Conservation (phyloP, 2,113 vertebrate genomes). For the Pleuronectes platessa region DNA sequence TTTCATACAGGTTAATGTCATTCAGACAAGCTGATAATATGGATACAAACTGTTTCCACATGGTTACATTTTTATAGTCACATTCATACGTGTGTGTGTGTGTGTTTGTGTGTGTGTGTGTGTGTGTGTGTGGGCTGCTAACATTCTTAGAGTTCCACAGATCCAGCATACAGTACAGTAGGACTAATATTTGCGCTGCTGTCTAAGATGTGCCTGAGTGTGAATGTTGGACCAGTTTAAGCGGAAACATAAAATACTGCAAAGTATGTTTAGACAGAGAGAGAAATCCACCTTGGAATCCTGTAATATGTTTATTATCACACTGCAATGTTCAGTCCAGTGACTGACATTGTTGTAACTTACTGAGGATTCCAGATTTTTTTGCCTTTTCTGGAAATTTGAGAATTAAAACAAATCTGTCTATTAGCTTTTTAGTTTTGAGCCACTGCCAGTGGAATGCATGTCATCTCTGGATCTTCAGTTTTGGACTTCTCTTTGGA, state of each 20-base stretch:
- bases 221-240: constrained; percentile 21
- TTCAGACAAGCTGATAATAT: background rate
- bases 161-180: constrained; percentile 27
- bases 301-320: background rate
- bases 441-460: too few relatives aligned
- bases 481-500: background rate
- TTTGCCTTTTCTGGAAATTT: background rate
- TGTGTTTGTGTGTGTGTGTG: constrained; percentile 3
- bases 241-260: constrained; percentile 53
- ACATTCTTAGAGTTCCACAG: constrained; percentile 39
- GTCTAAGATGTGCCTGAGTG: constrained; percentile 46
- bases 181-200: constrained; percentile 58
- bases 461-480: background rate
- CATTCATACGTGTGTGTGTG: background rate
- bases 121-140: constrained; percentile 4
- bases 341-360: too few relatives aligned
- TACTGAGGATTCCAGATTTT: background rate
- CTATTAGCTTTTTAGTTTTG: too few relatives aligned
- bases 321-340: background rate
- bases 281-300: constrained; percentile 8
- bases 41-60: background rate
- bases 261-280: background rate
- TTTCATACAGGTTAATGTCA: background rate
- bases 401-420: too few relatives aligned
- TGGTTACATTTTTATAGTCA: background rate